Conservation (phyloP, 2,888 invertebrate species). For the Nomada ruficornis region DNA sequence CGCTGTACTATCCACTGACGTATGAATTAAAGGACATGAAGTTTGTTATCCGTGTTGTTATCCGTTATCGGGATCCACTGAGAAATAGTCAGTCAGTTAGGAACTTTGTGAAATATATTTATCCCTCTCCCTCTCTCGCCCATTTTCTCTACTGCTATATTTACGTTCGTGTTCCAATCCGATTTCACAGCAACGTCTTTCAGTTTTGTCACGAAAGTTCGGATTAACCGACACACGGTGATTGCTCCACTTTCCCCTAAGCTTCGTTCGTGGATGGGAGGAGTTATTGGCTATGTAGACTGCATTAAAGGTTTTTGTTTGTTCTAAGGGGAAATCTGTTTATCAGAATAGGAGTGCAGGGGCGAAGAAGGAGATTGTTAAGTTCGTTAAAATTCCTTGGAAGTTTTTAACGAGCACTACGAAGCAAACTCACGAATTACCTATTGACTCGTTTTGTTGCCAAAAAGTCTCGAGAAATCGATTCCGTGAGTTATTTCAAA, state of each 20-base stretch:
- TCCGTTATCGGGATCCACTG: neutral
- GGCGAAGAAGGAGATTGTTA: constrained; percentile 7
- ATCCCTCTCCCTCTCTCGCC: neutral
- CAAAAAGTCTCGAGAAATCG: neutral
- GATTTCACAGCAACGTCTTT: constrained; percentile 33
- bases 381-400: constrained; percentile 26
- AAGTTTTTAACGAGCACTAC: constrained; percentile 32
- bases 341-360: constrained; percentile 2
- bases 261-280: neutral
- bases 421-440: constrained; percentile 4
- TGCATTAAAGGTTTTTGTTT: constrained; percentile 5
- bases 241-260: constrained; percentile 44
- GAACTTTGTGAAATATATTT: constrained; percentile 25
- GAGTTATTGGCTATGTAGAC: neutral
- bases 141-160: constrained; percentile 20
- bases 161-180: constrained; percentile 36
- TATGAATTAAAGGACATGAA: constrained; percentile 27
- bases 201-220: constrained; percentile 43
- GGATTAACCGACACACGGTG: constrained; percentile 42
- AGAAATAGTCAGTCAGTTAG: constrained; percentile 12
- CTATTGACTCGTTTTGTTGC: constrained; percentile 1
- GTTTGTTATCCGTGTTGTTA: neutral
- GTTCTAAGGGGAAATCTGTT: constrained; percentile 16
- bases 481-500: neutral
- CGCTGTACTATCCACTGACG: constrained; percentile 13